phyloP scores from a whole-genome alignment of 2,113 vertebrate species.

The Actenoides lindsayi region DNA sequence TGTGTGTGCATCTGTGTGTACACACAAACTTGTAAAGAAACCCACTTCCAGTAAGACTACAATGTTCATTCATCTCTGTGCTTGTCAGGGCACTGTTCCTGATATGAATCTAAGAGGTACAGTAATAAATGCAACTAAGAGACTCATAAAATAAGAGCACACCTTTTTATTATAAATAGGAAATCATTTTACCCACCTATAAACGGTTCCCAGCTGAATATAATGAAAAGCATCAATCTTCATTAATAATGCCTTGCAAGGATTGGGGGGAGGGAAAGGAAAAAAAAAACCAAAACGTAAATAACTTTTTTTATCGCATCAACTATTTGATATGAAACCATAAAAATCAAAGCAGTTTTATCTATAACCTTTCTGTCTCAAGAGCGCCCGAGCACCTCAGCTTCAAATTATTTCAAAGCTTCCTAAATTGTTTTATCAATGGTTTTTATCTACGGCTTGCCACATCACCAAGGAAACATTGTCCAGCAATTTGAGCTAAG shows the following conservation, averaged over 20 bases:
- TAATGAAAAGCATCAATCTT: constrained; percentile 99
- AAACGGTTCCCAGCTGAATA: constrained; percentile 88
- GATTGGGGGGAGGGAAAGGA: not conserved
- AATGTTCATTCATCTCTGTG: not conserved
- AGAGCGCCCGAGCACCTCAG: not conserved
- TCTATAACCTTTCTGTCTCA: not conserved
- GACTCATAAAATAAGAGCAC: not conserved
- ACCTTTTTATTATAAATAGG: not conserved
- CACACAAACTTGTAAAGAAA: not conserved
- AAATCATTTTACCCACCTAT: constrained; percentile 75
- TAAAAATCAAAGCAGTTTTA: not conserved
- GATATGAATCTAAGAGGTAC: not conserved
- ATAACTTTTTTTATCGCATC: not conserved
- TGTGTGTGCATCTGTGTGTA: not conserved
- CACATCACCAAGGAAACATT: not conserved
- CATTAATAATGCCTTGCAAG: constrained; percentile 89
- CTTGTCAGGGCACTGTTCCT: not conserved
- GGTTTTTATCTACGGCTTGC: not conserved
- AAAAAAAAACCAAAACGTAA: not conserved
- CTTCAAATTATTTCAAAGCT: not conserved
- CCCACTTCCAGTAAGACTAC: not conserved
- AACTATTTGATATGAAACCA: not conserved
- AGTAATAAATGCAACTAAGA: not conserved
- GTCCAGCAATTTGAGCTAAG: not conserved
- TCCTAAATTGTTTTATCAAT: not conserved